A percentile compares a stretch with the other conserved stretches of the same genome.
These are phyloP conservation scores for Caenorhabditis becei DNA, from an alignment of 2,888 invertebrate species.

Conservation along the genomic window DNA sequence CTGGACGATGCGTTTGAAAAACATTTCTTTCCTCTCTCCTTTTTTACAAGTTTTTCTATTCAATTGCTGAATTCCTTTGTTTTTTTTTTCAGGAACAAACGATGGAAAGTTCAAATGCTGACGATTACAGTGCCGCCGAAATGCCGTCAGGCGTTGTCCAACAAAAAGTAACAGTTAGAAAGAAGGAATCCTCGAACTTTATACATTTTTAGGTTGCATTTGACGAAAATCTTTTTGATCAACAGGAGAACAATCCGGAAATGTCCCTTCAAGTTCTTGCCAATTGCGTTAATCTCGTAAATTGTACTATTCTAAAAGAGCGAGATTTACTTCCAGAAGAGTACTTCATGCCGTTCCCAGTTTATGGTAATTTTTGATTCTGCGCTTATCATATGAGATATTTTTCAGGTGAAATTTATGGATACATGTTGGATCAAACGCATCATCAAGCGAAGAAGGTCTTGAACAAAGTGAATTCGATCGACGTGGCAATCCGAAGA, in stretches of 20 bases:
- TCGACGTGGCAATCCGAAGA: conserved; percentile 1
- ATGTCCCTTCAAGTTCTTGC: conserved; percentile 16
- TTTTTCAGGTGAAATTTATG: conserved; percentile 36
- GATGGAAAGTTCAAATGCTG: neutral
- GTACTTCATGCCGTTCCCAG: conserved; percentile 24
- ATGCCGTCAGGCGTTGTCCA: neutral
- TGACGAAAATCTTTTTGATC: neutral
- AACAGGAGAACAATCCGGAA: neutral
- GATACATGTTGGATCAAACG: conserved; percentile 28
- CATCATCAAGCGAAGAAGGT: conserved; percentile 8
- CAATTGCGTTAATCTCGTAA: conserved; percentile 41
- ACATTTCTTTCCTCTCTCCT: no score
- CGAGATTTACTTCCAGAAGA: conserved; percentile 40
- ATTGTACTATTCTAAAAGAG: conserved; percentile 43
- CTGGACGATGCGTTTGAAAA: no score
- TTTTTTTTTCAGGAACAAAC: neutral
- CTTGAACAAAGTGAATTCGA: neutral
- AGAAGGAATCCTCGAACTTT: neutral
- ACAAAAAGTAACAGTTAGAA: neutral
- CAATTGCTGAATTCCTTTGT: neutral
- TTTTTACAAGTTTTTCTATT: no score
- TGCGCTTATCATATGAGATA: neutral
- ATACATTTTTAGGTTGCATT: conserved; percentile 18
- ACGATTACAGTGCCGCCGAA: neutral
- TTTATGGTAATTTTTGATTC: conserved; percentile 32